Evolutionary conservation across 2,888 invertebrate species (phyloP), one percentile per base, ranked within the genome.

Genomic region (Morpho achilles): DNA sequence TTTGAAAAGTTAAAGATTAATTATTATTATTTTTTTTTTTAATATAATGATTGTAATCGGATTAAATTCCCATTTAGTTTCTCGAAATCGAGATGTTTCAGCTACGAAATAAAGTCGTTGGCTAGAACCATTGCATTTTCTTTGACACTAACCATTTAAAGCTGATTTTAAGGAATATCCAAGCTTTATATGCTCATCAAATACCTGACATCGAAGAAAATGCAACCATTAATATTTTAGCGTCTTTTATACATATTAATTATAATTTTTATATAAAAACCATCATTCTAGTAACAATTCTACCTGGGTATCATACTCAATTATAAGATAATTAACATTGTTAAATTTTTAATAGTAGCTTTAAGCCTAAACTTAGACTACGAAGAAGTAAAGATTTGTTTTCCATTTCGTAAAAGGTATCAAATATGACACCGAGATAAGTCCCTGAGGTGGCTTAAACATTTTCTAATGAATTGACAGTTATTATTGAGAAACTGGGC

Each of bases 221-320:
- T 77, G 72, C 70, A 72, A 73, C 67, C 72, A 58, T 64, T 59
- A 64, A 71, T 74, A 70, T 72, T 71, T 75, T 75, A 75, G 74
- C 72, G 72, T 79, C 74, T 77, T 82, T 59, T 75, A 64, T 66
- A 60, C 52, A 77, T 77, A 76, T 75, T 77, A 76, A 70, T 79
- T 73, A 77, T 77, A 77, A 67, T 47, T 56, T 51, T 76, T 79
- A 85, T 86, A 75, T 82, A 82, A 88, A 88, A 89, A 87, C 82
- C 87, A 86, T 84, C 86, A 82, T 80, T 85, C 87, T 89, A 90
- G 78, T 90, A 90, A 90, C 90, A 90, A 90, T 73, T 84, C 89
- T 90, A 89, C 89, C 78, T 76, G 87, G 80, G 84, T 88, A 82
- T 77, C 72, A 70, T 87, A 86, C 79, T 82, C 65, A 61, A 79